Evolutionary conservation across 2,888 invertebrate genomes (phyloP), one percentile per base, ranked within the genome.

Genomic region (Autographa gamma): DNA sequence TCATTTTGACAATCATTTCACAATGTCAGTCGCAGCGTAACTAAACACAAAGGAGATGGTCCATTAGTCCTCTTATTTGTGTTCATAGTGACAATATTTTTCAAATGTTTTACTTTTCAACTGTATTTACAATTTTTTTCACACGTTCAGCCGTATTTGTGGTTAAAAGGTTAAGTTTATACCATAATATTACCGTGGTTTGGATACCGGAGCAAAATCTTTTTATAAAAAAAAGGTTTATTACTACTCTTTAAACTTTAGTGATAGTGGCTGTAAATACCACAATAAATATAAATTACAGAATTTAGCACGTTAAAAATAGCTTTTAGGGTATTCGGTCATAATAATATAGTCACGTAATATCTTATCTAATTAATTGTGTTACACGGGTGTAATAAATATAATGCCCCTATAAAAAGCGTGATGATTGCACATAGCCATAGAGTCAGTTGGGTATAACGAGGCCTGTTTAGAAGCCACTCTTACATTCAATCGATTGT

Each of bases 361-460:
- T 38, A 69, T 18, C 65, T 80, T 83, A 76, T 72, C 70, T 68
- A 72, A 64, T 71, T 65, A 34, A 61, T 73, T 60, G 73, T 14
- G 58, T 66, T 77, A 70, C 66, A 70, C 59, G 62, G 66, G 41
- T 54, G 31, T 66, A 19, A 54, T 63, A 64, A 34, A 18, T 48
- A 32, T 62, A 48, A 41, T 52, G 43, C 48, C 19, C 60, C 59
- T 34, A 76, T 74, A 77, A 70, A 76, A 77, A 70, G 13, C 0
- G 34, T 61, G 65, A 73, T 64, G 69, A 76, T 70, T 77, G 66
- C 74, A 18, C 52, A 66, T 32, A 13, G 59, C 59, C 56, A 61
- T 74, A 71, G 34, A 41, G 64, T 41, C 61, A 18, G 59, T 73
- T 63, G 48, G 60, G 52, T 63, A 71, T 61, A 71, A 74, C 74